Evolutionary conservation across 1,140 invertebrate genomes (phyloP).

Genomic region (Homalodisca vitripennis): DNA sequence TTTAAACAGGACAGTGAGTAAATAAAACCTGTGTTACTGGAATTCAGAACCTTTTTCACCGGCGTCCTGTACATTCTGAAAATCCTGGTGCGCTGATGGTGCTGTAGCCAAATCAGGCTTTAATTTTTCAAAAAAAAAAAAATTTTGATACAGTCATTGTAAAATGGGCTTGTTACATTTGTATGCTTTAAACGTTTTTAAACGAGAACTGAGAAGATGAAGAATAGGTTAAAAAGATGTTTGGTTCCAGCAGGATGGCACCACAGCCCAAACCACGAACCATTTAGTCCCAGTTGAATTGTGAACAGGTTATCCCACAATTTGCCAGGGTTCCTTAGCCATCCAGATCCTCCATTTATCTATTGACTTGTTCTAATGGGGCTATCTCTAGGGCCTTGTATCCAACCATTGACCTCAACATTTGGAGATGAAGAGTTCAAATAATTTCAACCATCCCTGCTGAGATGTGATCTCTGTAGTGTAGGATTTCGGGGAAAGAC

Average conservation of each 20-base stretch:
- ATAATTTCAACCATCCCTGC: conserved; percentile 32
- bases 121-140: conserved; percentile 40
- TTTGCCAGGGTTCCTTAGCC: conserved; percentile 40
- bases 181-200: conserved; percentile 36
- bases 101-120: conserved; percentile 39
- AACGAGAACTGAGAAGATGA: conserved; percentile 29
- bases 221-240: conserved; percentile 5
- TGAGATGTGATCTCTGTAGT: conserved; percentile 26
- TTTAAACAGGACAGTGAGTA: conserved; percentile 3
- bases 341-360: conserved; percentile 42
- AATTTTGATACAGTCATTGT: conserved; percentile 35
- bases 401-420: conserved; percentile 40
- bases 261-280: conserved; percentile 41
- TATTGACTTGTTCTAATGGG: conserved; percentile 45
- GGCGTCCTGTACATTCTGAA: conserved; percentile 44
- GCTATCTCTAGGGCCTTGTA: conserved; percentile 39
- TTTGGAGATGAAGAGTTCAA: conserved; percentile 40
- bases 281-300: conserved; percentile 39
- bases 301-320: conserved; percentile 39
- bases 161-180: conserved; percentile 38
- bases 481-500: conserved; percentile 28
- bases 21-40: conserved; percentile 11
- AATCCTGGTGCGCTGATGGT: conserved; percentile 43
- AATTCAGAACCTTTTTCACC: conserved; percentile 34
- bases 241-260: conserved; percentile 40